Percentiles rank a stretch among this genome's conserved stretches.
phyloP scores from a whole-genome alignment of 2,797 vertebrate species.

The Atherinosoma microstoma region DNA sequence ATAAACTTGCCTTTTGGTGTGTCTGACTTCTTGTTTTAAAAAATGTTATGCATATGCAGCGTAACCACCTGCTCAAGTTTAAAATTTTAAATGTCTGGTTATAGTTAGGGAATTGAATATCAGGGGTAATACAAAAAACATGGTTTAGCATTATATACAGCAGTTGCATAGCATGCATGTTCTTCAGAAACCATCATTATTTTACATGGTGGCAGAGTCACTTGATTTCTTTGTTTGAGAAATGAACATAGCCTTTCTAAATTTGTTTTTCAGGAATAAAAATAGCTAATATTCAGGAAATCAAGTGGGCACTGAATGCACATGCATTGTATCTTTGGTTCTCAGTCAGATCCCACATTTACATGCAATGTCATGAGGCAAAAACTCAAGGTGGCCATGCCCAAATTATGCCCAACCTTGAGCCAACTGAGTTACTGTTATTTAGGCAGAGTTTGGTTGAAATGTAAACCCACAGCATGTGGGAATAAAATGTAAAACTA shows the following conservation, averaged over 20 bases:
- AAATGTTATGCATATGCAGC: too few species aligned
- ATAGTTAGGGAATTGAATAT: too few species aligned
- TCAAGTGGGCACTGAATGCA: not conserved
- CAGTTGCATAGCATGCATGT: not conserved
- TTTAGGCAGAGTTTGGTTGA: conserved; percentile 2
- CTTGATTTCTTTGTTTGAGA: too few species aligned
- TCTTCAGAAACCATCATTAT: not conserved
- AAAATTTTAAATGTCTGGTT: too few species aligned
- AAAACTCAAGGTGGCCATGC: not conserved
- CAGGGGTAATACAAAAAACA: too few species aligned
- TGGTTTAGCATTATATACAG: not conserved
- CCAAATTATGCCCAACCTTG: not conserved
- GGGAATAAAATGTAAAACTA: not conserved
- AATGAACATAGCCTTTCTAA: too few species aligned
- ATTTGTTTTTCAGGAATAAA: too few species aligned
- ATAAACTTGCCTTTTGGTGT: too few species aligned
- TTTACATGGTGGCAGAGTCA: not conserved
- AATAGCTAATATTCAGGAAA: too few species aligned
- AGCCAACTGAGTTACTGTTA: not conserved
- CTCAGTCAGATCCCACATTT: not conserved
- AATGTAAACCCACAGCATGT: not conserved
- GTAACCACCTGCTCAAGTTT: too few species aligned
- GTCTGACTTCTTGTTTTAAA: too few species aligned
- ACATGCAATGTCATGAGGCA: not conserved
- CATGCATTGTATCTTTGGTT: not conserved